A percentile compares a stretch with the other conserved stretches of the same genome.
phyloP scores from a whole-genome alignment of 2,797 vertebrate genomes.

The Petrocephalus schoutedeni region DNA sequence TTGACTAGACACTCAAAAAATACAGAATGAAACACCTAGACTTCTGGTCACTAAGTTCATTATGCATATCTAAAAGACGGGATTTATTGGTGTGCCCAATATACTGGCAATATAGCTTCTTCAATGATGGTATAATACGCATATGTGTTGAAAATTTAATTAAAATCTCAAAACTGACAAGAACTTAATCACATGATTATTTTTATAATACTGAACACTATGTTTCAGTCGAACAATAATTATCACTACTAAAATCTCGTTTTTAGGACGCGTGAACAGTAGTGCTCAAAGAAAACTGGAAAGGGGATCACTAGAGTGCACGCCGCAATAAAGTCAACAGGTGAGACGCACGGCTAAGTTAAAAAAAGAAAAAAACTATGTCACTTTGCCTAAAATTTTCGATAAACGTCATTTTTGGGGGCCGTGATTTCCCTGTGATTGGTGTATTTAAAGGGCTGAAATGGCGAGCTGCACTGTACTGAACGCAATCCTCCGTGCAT shows the following conservation, averaged over 20 bases:
- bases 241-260: background rate
- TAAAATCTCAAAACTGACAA: background rate
- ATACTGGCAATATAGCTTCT: background rate
- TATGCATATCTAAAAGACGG: background rate
- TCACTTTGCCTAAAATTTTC: background rate
- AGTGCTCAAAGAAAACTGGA: background rate
- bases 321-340: background rate
- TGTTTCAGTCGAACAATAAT: background rate
- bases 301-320: background rate
- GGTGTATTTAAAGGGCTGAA: background rate
- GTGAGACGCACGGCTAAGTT: background rate
- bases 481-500: background rate
- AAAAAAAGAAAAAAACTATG: background rate
- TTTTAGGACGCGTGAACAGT: background rate
- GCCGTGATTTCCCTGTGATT: background rate
- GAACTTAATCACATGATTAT: background rate
- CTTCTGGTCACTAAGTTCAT: background rate
- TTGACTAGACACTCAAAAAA: background rate
- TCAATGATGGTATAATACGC: background rate
- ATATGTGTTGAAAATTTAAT: background rate
- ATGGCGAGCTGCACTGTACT: background rate
- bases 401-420: background rate
- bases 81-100: background rate
- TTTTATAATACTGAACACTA: background rate
- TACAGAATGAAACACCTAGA: background rate